A percentile compares a stretch with the other conserved stretches of the same genome.
phyloP scores from a whole-genome alignment of 2,888 invertebrate genomes.

The Drosophila tanythrix region DNA sequence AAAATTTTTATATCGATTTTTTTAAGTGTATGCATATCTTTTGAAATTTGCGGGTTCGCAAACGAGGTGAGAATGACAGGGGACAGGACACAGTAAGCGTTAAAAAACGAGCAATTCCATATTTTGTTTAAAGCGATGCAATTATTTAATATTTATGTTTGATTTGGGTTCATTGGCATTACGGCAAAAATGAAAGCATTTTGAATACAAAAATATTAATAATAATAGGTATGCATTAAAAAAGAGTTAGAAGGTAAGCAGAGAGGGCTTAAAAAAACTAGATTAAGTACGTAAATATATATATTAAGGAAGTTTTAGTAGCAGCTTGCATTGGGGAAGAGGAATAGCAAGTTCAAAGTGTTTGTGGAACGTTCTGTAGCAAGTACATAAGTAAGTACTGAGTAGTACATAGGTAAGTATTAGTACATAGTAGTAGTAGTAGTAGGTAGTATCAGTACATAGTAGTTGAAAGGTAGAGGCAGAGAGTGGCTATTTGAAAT shows the following conservation, averaged over 20 bases:
- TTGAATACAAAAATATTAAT: slow-evolving; percentile 8
- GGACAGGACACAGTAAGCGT: slow-evolving; percentile 22
- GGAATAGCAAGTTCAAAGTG: slow-evolving; percentile 35
- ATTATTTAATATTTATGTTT: slow-evolving; percentile 13
- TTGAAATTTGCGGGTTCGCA: not conserved
- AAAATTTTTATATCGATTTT: not conserved
- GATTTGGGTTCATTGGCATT: slow-evolving; percentile 37
- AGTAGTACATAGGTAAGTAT: slow-evolving; percentile 18
- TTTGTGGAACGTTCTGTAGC: slow-evolving; percentile 46
- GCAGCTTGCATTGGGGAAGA: slow-evolving; percentile 40
- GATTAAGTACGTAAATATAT: slow-evolving; percentile 26
- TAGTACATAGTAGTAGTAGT: slow-evolving; percentile 26
- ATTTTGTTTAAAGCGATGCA: slow-evolving; percentile 50
- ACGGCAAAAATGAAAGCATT: slow-evolving; percentile 9
- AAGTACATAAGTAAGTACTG: slow-evolving; percentile 41
- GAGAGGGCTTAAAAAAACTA: slow-evolving; percentile 23
- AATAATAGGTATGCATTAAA: slow-evolving; percentile 12
- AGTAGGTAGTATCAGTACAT: slow-evolving; percentile 41
- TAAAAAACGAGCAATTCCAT: slow-evolving; percentile 17
- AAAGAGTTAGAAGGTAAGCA: slow-evolving; percentile 21
- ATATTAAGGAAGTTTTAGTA: slow-evolving; percentile 18
- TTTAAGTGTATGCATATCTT: not conserved
- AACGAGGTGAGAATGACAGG: not conserved
- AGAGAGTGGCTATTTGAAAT: slow-evolving; percentile 54
- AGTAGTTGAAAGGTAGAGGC: slow-evolving; percentile 50